Conservation (phyloP, 2,113 vertebrate genomes). For the Neofelis nebulosa region DNA sequence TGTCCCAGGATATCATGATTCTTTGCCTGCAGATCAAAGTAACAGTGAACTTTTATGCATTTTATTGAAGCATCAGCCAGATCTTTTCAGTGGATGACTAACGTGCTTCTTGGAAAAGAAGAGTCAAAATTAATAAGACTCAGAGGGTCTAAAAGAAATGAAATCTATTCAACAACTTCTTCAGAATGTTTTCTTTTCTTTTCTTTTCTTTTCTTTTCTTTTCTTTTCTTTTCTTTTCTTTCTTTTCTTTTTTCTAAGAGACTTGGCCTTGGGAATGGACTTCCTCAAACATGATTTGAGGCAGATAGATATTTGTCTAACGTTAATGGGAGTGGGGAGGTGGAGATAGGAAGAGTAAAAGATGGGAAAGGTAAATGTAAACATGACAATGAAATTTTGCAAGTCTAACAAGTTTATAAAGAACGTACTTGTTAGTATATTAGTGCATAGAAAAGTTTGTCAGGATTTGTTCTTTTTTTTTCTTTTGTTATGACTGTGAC, state of each 20-base stretch:
- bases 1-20: conserved; percentile 23
- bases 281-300: conserved; percentile 13
- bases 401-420: background rate
- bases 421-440: background rate
- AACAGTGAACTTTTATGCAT: conserved; percentile 37
- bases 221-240: background rate
- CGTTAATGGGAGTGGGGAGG: background rate
- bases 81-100: conserved; percentile 56
- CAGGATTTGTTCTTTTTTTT: background rate
- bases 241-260: background rate
- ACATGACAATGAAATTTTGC: background rate
- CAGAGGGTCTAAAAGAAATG: conserved; percentile 11
- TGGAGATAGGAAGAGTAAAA: background rate
- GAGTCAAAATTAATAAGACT: conserved; percentile 61
- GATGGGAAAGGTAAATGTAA: background rate
- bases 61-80: conserved; percentile 60
- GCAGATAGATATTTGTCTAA: background rate
- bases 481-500: background rate
- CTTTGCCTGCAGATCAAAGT: conserved; percentile 66
- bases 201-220: background rate
- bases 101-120: conserved; percentile 36
- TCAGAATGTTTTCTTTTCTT: background rate
- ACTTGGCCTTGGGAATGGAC: background rate
- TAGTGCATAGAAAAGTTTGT: background rate
- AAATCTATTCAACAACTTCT: conserved; percentile 5